These are phyloP conservation scores for Heterotis niloticus DNA, from an alignment of 2,113 vertebrate genomes.

Conservation along the genomic window DNA sequence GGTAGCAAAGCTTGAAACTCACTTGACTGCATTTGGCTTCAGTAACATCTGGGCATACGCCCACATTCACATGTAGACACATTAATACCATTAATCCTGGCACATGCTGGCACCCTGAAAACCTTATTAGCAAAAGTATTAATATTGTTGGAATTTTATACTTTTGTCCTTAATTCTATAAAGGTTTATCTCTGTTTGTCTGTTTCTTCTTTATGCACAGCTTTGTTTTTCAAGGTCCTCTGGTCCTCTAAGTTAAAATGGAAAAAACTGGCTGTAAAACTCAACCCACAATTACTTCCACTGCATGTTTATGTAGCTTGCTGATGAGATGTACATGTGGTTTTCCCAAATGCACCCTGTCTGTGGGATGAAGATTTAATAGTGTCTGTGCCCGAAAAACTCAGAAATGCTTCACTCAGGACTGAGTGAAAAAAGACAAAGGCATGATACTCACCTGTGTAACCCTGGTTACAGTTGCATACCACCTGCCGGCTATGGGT, in stretches of 20 bases:
- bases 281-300: neutral
- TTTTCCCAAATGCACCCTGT: neutral
- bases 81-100: no score
- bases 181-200: no score
- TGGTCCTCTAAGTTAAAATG: neutral
- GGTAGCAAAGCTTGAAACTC: neutral
- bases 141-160: no score
- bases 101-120: no score
- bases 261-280: neutral
- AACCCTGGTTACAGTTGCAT: slow-evolving; percentile 87
- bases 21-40: neutral
- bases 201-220: no score
- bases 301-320: neutral
- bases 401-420: no score
- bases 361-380: neutral
- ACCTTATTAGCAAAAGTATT: no score
- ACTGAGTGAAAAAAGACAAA: neutral
- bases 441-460: slow-evolving; percentile 72
- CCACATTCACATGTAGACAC: neutral
- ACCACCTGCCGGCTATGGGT: slow-evolving; percentile 74
- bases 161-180: no score
- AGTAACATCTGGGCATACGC: neutral
- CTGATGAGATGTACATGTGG: no score
- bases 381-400: neutral
- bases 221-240: no score